These are phyloP conservation scores for Xylota segnis DNA, from an alignment of 2,888 invertebrate genomes.

Conservation along the genomic window DNA sequence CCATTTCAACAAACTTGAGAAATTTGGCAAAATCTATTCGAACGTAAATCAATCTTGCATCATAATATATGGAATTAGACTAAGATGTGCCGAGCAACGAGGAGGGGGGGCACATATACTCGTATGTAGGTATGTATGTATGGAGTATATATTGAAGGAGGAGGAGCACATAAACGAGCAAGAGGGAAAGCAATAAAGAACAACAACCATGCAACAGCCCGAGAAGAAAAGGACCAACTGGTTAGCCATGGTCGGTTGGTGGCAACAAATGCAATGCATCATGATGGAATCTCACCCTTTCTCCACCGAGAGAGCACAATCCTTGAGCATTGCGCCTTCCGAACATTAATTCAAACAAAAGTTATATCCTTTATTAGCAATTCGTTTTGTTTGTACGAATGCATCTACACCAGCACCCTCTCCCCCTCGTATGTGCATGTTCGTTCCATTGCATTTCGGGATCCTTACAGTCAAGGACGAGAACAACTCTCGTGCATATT, in stretches of 20 bases:
- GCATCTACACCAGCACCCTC: constrained; percentile 51
- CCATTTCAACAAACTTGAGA: constrained; percentile 81
- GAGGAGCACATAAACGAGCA: neutral
- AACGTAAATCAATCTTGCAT: constrained; percentile 84
- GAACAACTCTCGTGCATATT: constrained; percentile 66
- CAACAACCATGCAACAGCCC: constrained; percentile 54
- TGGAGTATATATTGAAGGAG: no score
- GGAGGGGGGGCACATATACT: neutral
- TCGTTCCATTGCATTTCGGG: constrained; percentile 63
- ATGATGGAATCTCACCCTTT: constrained; percentile 70
- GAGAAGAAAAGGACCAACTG: constrained; percentile 68
- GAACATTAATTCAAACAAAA: constrained; percentile 76
- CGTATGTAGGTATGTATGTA: neutral
- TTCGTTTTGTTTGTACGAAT: constrained; percentile 75
- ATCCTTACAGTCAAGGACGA: constrained; percentile 64
- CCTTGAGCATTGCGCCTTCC: constrained; percentile 71
- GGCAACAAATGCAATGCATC: constrained; percentile 70
- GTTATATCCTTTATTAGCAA: constrained; percentile 77
- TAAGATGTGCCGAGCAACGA: constrained; percentile 67
- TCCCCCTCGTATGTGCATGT: constrained; percentile 26
- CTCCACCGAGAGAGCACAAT: constrained; percentile 23
- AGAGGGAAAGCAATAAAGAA: constrained; percentile 54
- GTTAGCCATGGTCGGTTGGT: constrained; percentile 63
- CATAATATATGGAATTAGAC: constrained; percentile 75
- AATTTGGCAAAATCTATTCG: constrained; percentile 82